phyloP scores from a whole-genome alignment of 2,797 vertebrate genomes.

The Capromys pilorides region DNA sequence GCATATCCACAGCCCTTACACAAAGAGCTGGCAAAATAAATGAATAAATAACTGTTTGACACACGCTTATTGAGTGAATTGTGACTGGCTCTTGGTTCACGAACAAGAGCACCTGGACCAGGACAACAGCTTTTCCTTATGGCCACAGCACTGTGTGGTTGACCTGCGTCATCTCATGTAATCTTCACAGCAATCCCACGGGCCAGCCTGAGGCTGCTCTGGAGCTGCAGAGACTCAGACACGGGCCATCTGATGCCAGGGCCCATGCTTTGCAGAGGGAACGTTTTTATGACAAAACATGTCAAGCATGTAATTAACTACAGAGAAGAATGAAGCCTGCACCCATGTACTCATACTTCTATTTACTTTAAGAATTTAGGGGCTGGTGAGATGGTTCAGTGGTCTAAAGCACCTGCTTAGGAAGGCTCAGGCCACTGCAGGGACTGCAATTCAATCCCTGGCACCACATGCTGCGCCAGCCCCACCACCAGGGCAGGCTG shows the following conservation, averaged over 20 bases:
- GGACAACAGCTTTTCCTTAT: constrained; percentile 12
- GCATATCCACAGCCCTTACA: neutral
- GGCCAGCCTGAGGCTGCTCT: neutral
- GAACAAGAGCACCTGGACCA: constrained; percentile 25
- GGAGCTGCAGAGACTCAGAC: neutral
- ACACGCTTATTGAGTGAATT: neutral
- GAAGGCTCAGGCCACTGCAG: too few species aligned
- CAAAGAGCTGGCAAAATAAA: neutral
- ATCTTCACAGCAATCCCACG: neutral
- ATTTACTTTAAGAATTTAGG: too few species aligned
- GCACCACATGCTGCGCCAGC: too few species aligned
- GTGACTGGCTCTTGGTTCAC: neutral
- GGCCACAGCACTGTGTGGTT: neutral
- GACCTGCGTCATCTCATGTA: neutral
- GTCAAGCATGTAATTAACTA: neutral
- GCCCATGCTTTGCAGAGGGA: neutral
- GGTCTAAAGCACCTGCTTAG: too few species aligned
- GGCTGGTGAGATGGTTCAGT: too few species aligned
- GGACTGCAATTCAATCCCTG: too few species aligned
- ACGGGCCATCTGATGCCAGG: neutral
- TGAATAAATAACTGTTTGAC: neutral
- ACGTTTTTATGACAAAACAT: neutral
- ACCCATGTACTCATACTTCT: neutral
- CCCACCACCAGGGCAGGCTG: too few species aligned
- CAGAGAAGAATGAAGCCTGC: neutral